Base-by-base conservation (phyloP, 2,888 invertebrate species). In the Clepsis dumicolana region DNA sequence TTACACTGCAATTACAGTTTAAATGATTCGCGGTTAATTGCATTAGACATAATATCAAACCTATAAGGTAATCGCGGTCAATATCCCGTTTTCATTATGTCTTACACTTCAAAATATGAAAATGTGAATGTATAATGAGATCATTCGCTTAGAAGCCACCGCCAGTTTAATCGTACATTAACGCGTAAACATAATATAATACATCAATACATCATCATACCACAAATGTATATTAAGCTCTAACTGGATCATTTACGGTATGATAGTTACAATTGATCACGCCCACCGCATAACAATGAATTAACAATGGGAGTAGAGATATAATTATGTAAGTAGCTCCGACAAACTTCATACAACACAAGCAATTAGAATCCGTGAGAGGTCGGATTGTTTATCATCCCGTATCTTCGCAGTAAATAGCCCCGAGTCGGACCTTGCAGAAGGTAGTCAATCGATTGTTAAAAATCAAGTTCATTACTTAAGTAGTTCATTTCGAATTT, bases 251-350 rank as follows among this genome's bases (percentile, higher is more conserved):
- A 27, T 52, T 62, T 16, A 62, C 53, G 38, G 53, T 24, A 32
- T 48, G 32, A 56, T 48, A 44, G 25, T 18, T 12, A 56, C 48
- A 48, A 57, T 57, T 64, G 25, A 64, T 35, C 48, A 16, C 18
- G 35, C 48, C 24, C 21, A 64, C 24, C 16, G 48, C 32, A 48
- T 32, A 57, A 64, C 48, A 64, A 64, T 56, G 64, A 25, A 25
- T 16, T 48, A 24, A 57, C 64, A 64, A 64, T 50, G 48, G 64
- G 32, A 29, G 64, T 35, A 48, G 44, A 32, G 29, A 41, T 44
- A 27, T 32, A n/a, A n/a, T n/a, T n/a, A 21, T 32, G 32, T 56
- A 56, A 56, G 41, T 48, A 48, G 56, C 32, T 48, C 21, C 27
- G 24, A 14, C 48, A 48, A 32, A 64, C 54, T 44, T 56, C 64